Base-by-base conservation (phyloP, 1,140 invertebrate species). In the Cydia amplana region DNA sequence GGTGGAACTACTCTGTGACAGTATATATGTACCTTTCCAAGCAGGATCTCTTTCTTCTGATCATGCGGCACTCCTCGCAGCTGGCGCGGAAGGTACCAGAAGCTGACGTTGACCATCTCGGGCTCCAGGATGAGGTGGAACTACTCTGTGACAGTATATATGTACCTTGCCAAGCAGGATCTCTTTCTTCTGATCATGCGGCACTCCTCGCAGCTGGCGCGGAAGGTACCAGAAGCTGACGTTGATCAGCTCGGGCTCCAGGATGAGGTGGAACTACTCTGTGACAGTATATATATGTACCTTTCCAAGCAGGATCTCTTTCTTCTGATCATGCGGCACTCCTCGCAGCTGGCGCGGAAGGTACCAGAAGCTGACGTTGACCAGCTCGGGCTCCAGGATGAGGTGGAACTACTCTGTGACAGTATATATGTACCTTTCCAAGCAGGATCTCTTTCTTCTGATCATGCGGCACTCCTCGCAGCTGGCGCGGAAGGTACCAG, bases 351-450 rank as follows among this genome's bases (percentile, higher is more conserved):
- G 95, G 40, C 94, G 95, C 16, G 99, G 99, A 78, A 99, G 94
- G 93, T 99, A 99, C 99, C 99, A 99, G 94, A 99, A 99, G 87
- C 97, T 98, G 12, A 99, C 97, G 90, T 99, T 49, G 46, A 16
- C 16, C 46, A 49, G 46, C 14, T 49, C 12, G 0, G 46, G 14
- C 0, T 16, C 14, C 70, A 98, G 91, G 77, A 99, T 96, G 43
- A 99, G 92, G 89, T 95, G 93, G 97, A 99, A 18, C n/a, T 7
- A 25, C 25, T 25, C 25, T 25, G 25, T 25, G 25, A 25, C 25
- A 25, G 18, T 60, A 16, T 7, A 16, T 20, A 99, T 7, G 49
- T 20, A 99, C 98, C 95, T 98, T 96, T 85, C 96, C 97, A 63
- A 99, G 93, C 74, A 97, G 95, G 76, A 96, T 94, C 87, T 97